phyloP scores from a whole-genome alignment of 2,797 vertebrate species.

The Pseudochromis fuscus region DNA sequence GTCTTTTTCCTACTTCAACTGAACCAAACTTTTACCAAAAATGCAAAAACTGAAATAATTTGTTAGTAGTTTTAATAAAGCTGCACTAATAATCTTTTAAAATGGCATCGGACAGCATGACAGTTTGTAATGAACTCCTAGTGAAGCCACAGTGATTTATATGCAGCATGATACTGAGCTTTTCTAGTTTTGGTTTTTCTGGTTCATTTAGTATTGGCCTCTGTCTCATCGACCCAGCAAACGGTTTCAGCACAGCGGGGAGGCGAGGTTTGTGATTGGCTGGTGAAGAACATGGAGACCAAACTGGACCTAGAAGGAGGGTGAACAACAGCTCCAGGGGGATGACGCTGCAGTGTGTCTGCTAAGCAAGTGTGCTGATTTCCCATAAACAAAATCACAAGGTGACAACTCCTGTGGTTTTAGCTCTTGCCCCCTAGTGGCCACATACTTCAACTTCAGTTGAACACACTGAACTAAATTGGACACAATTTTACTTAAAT shows the following conservation, averaged over 20 bases:
- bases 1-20: background rate
- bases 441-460: background rate
- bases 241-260: too few relatives aligned
- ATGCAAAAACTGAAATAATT: background rate
- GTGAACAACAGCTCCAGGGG: background rate
- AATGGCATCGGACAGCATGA: background rate
- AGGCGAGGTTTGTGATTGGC: too few relatives aligned
- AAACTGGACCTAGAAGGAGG: too few relatives aligned
- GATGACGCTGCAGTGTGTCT: too few relatives aligned
- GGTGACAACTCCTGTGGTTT: background rate
- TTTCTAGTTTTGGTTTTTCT: slow-evolving; percentile 6
- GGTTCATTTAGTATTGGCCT: background rate
- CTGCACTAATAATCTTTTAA: background rate
- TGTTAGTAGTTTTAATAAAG: background rate
- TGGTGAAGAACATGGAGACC: too few relatives aligned
- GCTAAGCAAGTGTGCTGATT: background rate
- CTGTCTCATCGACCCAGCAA: background rate
- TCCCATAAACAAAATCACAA: background rate
- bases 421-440: background rate
- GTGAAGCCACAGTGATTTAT: background rate
- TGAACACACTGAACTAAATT: too few relatives aligned
- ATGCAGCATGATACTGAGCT: background rate
- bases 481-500: background rate
- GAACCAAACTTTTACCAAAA: background rate
- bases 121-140: too few relatives aligned